A percentile compares a stretch with the other conserved stretches of the same genome.
Conservation (phyloP, 2,113 vertebrate genomes). For the Pagrus major region DNA sequence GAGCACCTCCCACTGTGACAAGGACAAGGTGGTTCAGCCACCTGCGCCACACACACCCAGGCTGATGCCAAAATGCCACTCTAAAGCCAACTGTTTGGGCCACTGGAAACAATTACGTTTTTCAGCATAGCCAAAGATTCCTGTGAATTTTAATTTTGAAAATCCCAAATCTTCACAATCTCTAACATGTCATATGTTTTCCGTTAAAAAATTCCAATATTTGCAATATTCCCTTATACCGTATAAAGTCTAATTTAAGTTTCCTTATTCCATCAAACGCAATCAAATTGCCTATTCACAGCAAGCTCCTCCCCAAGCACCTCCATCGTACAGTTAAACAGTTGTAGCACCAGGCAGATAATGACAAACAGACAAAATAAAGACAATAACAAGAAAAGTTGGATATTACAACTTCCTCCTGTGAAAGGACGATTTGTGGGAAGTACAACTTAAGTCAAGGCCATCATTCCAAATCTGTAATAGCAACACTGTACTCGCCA, state of each 20-base stretch:
- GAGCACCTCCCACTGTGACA: conserved; percentile 44
- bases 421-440: too few species aligned
- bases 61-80: conserved; percentile 23
- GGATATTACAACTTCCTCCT: not conserved
- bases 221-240: not conserved
- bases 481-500: not conserved
- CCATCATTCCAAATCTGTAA: not conserved
- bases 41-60: conserved; percentile 41
- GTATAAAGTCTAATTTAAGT: not conserved
- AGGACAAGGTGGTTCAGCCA: conserved; percentile 63
- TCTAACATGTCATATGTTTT: not conserved
- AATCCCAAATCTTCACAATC: not conserved
- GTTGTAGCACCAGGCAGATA: too few species aligned
- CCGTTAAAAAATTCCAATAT: not conserved
- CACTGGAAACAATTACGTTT: not conserved
- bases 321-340: too few species aligned
- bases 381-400: too few species aligned
- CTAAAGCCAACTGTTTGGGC: conserved; percentile 4
- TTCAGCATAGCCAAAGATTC: not conserved
- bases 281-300: not conserved
- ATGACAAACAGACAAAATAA: too few species aligned
- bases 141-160: not conserved
- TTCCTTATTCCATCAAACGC: not conserved
- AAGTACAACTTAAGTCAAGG: too few species aligned
- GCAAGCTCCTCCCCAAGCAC: too few species aligned